Base-by-base conservation (phyloP, 2,888 invertebrate species). In the Stenurella melanura region DNA sequence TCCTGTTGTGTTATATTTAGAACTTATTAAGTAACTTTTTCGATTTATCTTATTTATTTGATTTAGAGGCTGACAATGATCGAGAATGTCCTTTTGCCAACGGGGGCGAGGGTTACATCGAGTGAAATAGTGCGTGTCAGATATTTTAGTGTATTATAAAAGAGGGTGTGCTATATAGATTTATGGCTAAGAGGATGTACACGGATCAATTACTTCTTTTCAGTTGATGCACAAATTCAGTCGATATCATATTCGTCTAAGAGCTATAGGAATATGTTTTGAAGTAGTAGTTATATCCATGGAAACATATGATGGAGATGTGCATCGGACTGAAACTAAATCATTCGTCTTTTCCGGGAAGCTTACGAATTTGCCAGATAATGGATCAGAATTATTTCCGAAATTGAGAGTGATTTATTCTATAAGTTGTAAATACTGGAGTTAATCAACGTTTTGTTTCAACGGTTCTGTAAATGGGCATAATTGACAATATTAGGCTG, bases 21-120 rank as follows among this genome's bases (percentile, higher is more conserved):
- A 50, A 17, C 50, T 50, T 50, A n/a, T 50, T 50, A 50, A 50
- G 50, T 50, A 50, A 50, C 50, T 50, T 50, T 50, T 50, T 50
- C 50, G 50, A 50, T 50, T 50, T 50, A 50, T 50, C 50, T 50
- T 50, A 50, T 50, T 50, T 50, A 50, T n/a, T 50, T 50, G 50
- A 42, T 42, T 42, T 15, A n/a, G n/a, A 17, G 50, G n/a, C n/a
- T 50, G 50, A 50, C 50, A 50, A 50, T 50, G 50, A 50, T 50
- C 50, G 50, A 50, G 50, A 50, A 50, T 50, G 15, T 15, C n/a
- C n/a, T 50, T 50, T 50, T n/a, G 50, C 50, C n/a, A 50, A n/a
- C n/a, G 50, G 50, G 50, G 15, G n/a, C 50, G 50, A 50, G 50
- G n/a, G 50, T n/a, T 7, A n/a, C n/a, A 50, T 50, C 15, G 12